These are phyloP conservation scores for Nothoprocta pentlandii DNA, from an alignment of 2,113 vertebrate species.

Conservation along the genomic window DNA sequence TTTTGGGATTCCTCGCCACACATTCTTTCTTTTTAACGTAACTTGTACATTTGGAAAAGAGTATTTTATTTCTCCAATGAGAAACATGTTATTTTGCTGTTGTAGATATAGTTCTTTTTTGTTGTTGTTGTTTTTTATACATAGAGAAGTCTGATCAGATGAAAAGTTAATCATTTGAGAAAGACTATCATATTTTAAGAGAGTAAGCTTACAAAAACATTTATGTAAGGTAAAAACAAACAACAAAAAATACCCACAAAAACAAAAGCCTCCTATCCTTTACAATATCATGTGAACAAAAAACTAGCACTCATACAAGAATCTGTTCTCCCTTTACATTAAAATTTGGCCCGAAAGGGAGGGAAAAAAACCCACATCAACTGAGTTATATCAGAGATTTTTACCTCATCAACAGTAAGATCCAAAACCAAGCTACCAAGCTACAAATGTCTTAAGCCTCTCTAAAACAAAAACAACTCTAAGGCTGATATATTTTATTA, in stretches of 20 bases:
- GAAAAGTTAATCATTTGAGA: background rate
- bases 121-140: constrained; percentile 26
- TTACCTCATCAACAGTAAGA: background rate
- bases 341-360: background rate
- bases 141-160: background rate
- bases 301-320: constrained; percentile 15
- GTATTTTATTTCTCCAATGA: background rate
- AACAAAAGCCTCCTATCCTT: background rate
- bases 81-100: background rate
- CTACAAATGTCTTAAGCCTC: background rate
- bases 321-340: background rate
- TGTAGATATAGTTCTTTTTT: background rate
- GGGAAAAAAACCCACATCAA: background rate
- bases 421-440: background rate
- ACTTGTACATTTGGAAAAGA: background rate
- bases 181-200: background rate
- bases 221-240: background rate
- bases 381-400: background rate
- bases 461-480: background rate
- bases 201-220: background rate
- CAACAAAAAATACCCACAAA: background rate
- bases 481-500: background rate
- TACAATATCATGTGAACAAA: background rate
- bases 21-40: background rate
- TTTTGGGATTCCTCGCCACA: background rate